Base-by-base conservation (phyloP, 1,140 invertebrate species). In the Rhizoglyphus robini region DNA sequence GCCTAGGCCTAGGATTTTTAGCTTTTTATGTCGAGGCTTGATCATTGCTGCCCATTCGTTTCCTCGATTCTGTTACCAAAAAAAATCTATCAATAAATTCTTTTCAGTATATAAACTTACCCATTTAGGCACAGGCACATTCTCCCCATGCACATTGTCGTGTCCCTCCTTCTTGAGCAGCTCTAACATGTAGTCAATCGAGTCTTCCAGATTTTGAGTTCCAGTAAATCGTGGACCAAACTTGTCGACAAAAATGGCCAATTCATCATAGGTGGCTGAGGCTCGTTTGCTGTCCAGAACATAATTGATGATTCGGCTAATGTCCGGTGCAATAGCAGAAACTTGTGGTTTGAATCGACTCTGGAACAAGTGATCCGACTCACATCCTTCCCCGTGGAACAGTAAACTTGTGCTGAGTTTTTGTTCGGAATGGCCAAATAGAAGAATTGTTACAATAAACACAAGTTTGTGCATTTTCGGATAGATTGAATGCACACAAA, bases 141-240 rank as follows among this genome's bases (percentile, higher is more conserved):
- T 72, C 18, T 74, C 76, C 67, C 79, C 74, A 25, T 74, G 63
- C n/a, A n/a, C n/a, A n/a, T n/a, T 36, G 69, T 72, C 60, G n/a
- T n/a, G n/a, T n/a, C n/a, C n/a, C n/a, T n/a, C n/a, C n/a, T n/a
- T n/a, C n/a, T n/a, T n/a, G n/a, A 83, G 80, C 51, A 80, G 75
- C 32, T 83, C 69, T 36, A 87, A 70, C 75, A 86, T 82, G 69
- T 85, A 85, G 76, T 88, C 83, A 65, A 88, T 88, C 0, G 86
- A 77, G 61, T 81, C 74, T 75, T 88, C 85, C 18, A 88, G 77
- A 66, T 75, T 78, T 64, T 80, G 66, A 0, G 82, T 81, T 1
- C 86, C 87, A 0, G 83, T 75, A 31, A 84, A 75, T 63, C 87
- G 77, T 3, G 80, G 76, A 2, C 86, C 86, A 78, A 87, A n/a